A percentile compares a stretch with the other conserved stretches of the same genome.
Evolutionary conservation across 2,888 invertebrate genomes (phyloP).

Genomic region (Cerastis leucographa): DNA sequence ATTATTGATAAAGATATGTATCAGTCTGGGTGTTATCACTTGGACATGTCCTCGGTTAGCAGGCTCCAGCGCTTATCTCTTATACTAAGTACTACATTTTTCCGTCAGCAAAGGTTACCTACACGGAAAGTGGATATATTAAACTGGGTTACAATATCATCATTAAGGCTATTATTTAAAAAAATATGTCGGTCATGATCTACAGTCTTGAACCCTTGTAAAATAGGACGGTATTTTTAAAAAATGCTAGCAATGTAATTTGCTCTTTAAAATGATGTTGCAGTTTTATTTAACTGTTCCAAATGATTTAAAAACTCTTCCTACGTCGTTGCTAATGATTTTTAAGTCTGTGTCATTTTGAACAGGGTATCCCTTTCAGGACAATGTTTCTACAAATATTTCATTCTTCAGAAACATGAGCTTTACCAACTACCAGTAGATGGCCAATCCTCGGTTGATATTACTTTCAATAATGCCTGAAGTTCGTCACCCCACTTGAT

Average conservation of each 20-base stretch:
- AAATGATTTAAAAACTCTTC: not conserved
- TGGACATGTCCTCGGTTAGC: constrained; percentile 25
- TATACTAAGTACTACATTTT: constrained; percentile 46
- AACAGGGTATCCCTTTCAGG: not conserved
- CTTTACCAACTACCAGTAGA: not conserved
- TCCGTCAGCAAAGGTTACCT: constrained; percentile 46
- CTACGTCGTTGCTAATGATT: not conserved
- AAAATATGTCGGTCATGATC: not conserved
- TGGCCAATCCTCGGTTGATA: not conserved
- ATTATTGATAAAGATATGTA: not conserved
- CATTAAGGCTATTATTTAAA: constrained; percentile 20
- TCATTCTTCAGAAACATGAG: not conserved
- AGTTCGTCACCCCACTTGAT: not conserved
- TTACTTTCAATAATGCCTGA: not conserved
- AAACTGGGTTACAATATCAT: constrained; percentile 14
- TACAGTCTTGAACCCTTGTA: not conserved
- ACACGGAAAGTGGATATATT: constrained; percentile 38
- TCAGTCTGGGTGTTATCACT: constrained; percentile 5
- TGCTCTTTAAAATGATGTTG: not conserved
- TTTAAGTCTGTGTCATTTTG: not conserved
- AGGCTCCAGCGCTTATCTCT: constrained; percentile 36
- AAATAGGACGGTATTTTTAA: constrained; percentile 2
- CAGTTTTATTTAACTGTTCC: not conserved
- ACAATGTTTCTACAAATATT: not conserved
- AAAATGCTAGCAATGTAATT: not conserved